phyloP scores from a whole-genome alignment of 1,140 invertebrate genomes.

The Macrobrachium nipponense region DNA sequence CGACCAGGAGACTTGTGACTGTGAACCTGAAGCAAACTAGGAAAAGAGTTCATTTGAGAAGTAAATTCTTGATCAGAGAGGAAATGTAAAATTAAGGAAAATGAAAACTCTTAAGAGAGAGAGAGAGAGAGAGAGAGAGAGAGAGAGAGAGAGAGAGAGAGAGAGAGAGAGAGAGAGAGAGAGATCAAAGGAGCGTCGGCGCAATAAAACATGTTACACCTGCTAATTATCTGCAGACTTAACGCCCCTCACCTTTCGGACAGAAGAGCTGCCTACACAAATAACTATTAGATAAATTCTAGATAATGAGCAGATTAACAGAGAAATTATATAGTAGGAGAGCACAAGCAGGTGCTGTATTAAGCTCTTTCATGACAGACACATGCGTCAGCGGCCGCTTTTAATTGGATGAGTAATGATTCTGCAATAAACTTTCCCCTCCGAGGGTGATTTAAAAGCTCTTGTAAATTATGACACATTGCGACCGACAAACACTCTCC shows the following conservation, averaged over 20 bases:
- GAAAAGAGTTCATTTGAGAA: too few relatives aligned
- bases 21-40: too few relatives aligned
- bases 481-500: too few relatives aligned
- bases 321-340: constrained; percentile 30
- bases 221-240: constrained; percentile 47
- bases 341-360: background rate
- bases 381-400: background rate
- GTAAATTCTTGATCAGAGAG: background rate
- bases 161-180: constrained; percentile 26
- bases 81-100: background rate
- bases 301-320: constrained; percentile 37
- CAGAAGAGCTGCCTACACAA: background rate
- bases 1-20: too few relatives aligned
- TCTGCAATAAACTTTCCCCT: too few relatives aligned
- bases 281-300: constrained; percentile 18
- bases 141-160: constrained; percentile 15
- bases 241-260: constrained; percentile 23
- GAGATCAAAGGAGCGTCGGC: constrained; percentile 39
- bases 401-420: too few relatives aligned
- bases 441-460: too few relatives aligned
- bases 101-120: background rate
- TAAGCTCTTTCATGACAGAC: background rate
- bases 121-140: constrained; percentile 4
- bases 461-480: too few relatives aligned
- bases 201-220: constrained; percentile 50